Base-by-base conservation (phyloP, 1,140 invertebrate species). In the Paramacrobiotus metropolitanus region DNA sequence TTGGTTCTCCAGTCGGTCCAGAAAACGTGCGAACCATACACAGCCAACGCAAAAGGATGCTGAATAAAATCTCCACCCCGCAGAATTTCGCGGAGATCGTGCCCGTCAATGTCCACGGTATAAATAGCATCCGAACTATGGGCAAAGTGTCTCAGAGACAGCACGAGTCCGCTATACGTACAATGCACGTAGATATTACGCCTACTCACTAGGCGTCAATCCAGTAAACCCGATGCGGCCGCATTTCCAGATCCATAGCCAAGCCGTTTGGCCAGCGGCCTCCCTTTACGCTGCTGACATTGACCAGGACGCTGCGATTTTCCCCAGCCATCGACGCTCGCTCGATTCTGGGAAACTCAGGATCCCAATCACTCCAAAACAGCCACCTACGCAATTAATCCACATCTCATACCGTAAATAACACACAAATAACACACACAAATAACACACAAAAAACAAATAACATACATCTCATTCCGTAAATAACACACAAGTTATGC, bases 1-100 rank as follows among this genome's bases (percentile, higher is more conserved):
- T 86, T 87, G 29, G 83, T 83, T 73, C 87, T 84, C 88, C 87
- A 92, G 74, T 92, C 88, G 21, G 85, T 87, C 85, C 86, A 92
- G 73, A 86, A 91, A 21, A 91, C 77, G 68, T 79, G 81, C 68
- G 85, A 83, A 69, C 84, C 86, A 81, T 87, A 91, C 55, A 88
- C 78, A 31, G 84, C 80, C 60, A 92, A 78, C 28, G 86, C 82
- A 74, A 92, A 92, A 24, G 89, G 84, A 74, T 92, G 88, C 30
- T 75, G 73, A 30, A 82, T 70, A 31, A 72, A 70, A 40, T 77
- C 74, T 65, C 80, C 75, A 21, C 74, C 74, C 55, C 72, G 68
- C 18, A 82, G 68, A 30, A 82, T 73, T 61, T 76, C 69, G 21
- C 70, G 68, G 31, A 73, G 69, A 64, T 78, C 78, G 18, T 66